A percentile compares a stretch with the other conserved stretches of the same genome.
These are phyloP conservation scores for Microcebus jonahi DNA, from an alignment of 2,113 vertebrate genomes.

Conservation along the genomic window DNA sequence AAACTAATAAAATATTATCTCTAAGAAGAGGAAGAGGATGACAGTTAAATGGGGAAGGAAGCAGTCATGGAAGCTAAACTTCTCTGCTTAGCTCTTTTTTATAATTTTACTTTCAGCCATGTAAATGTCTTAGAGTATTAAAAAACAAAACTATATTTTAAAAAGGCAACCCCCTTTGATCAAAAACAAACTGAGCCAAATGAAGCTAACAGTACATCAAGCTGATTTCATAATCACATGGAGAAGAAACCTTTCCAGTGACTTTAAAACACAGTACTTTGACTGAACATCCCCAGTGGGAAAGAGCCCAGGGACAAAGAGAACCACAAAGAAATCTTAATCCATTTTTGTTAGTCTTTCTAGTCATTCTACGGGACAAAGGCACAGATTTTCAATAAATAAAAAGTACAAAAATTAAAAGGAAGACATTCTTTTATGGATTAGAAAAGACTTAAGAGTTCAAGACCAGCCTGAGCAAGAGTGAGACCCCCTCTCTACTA, in stretches of 20 bases:
- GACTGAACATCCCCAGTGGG: neutral
- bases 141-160: neutral
- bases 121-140: neutral
- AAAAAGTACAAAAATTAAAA: neutral
- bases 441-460: neutral
- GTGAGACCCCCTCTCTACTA: too few species aligned
- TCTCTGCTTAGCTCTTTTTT: neutral
- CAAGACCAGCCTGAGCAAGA: too few species aligned
- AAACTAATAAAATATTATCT: neutral
- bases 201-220: neutral
- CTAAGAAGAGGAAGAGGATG: neutral
- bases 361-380: neutral
- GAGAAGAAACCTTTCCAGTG: neutral
- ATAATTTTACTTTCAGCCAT: neutral
- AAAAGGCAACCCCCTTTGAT: neutral
- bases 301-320: neutral
- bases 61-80: neutral
- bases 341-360: neutral
- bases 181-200: conserved; percentile 4
- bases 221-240: neutral
- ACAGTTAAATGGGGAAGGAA: neutral
- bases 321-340: neutral
- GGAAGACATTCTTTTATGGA: neutral
- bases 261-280: neutral
- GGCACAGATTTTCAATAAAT: conserved; percentile 30